Conservation (phyloP, 2,888 invertebrate species). For the Scrobipalpa atriplicella region DNA sequence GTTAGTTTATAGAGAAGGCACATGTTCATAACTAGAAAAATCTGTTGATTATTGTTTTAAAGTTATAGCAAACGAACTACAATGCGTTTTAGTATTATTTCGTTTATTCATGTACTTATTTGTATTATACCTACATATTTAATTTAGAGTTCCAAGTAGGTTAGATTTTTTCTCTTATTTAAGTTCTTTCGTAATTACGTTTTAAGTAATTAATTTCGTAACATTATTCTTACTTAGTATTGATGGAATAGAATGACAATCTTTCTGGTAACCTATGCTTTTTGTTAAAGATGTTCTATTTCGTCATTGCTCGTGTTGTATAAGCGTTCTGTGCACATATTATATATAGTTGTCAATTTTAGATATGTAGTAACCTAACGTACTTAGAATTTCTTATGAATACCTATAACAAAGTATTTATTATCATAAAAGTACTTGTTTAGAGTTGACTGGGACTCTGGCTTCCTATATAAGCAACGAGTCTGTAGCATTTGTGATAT, state of each 20-base stretch:
- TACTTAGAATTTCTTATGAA: conserved; percentile 44
- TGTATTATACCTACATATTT: conserved; percentile 37
- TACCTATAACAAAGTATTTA: conserved; percentile 29
- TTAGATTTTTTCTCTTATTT: background rate
- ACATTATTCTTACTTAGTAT: background rate
- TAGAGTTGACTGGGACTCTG: conserved; percentile 6
- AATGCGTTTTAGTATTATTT: conserved; percentile 81
- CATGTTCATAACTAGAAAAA: conserved; percentile 38
- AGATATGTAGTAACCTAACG: conserved; percentile 35
- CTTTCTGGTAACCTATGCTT: conserved; percentile 1
- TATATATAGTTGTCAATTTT: conserved; percentile 46
- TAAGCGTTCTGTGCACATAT: conserved; percentile 19
- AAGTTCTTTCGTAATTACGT: background rate
- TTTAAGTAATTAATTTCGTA: background rate
- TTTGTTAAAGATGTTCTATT: background rate
- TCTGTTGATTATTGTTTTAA: conserved; percentile 33
- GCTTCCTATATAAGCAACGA: conserved; percentile 39
- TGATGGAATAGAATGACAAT: background rate
- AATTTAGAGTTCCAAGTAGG: conserved; percentile 16
- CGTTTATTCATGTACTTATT: conserved; percentile 52
- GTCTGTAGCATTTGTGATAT: conserved; percentile 47
- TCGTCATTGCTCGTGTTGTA: background rate
- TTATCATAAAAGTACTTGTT: background rate
- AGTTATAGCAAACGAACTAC: conserved; percentile 54
- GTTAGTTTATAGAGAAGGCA: conserved; percentile 48